Evolutionary conservation across 2,113 vertebrate genomes (phyloP), one percentile per base, ranked within the genome.

Genomic region (Panurus biarmicus): DNA sequence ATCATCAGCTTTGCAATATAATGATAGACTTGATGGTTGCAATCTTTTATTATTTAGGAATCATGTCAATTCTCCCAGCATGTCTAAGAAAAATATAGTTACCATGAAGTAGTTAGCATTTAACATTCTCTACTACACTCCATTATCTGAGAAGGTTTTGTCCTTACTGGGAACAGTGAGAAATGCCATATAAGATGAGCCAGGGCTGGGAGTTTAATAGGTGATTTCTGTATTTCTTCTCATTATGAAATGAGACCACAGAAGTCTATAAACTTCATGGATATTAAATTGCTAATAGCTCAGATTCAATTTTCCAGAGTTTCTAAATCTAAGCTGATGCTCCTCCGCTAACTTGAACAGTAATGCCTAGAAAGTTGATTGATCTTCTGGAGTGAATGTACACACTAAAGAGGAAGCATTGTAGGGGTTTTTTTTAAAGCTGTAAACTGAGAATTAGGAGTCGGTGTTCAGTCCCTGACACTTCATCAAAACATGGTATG

Each of bases 41-140:
- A 64, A 57, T 74, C 36, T 88, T 94, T 86, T 87, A 54, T 82
- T 87, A 60, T 83, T 89, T 91, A 80, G 82, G 38, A 87, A 88
- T 77, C 14, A 3, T 36, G 45, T 88, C 57, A 83, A 72, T 84
- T 95, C 72, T 90, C 56, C 28, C 57, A 83, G 69, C 2, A 2
- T 42, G 36, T 69, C 75, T 76, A 64, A 88, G 67, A 58, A 80
- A 94, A 93, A 54, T 51, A 45, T 2, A 86, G 82, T 35, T 82
- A 45, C 65, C 48, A 45, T 15, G 25, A 91, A 78, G 38, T 14
- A 40, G 71, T 12, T 26, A 15, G 47, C 38, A 84, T 88, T 90
- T 88, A 85, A 69, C 0, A 0, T 23, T 57, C 13, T 57, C 62
- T 65, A 19, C 29, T 22, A 38, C 2, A 11, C 29, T 47, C 54